Evolutionary conservation across 2,797 vertebrate species (phyloP), one percentile per base, ranked within the genome.

Genomic region (Pempheris klunzingeri): DNA sequence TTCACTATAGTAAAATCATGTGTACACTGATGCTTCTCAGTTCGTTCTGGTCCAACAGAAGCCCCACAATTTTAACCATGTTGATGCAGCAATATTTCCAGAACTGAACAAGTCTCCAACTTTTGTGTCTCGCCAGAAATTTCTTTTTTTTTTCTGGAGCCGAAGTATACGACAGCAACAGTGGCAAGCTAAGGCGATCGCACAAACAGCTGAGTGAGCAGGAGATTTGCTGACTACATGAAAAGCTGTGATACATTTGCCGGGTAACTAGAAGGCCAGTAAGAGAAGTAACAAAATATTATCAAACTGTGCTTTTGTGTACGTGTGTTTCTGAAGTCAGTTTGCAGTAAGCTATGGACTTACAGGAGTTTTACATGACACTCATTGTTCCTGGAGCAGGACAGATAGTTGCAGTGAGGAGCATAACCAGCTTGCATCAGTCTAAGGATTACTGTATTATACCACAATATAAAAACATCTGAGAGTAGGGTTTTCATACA

Each of bases 401-500:
- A 60, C 64, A 58, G 47, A 66, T 34, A 60, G 67, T 79, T 75
- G 74, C 30, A 66, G 54, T 72, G 57, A 83, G 36, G 20, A 77
- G 80, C 62, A 75, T 74, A 85, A 62, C 74, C 84, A 85, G 55
- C 50, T 87, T 88, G 71, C 41, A 70, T 79, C 68, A 79, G 36
- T 87, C 58, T 80, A 87, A 83, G 52, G 50, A 76, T 91, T 92
- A 90, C 52, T 79, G 77, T 84, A 74, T 86, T 88, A 88, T 87
- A 90, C 77, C 82, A 86, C 82, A 83, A 88, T 80, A 80, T 87
- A 90, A 92, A 92, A 89, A 84, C 39, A 68, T 79, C 74, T 74
- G 75, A 79, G 77, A 90, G 82, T 55, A 70, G 53, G 49, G 54
- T 50, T 85, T 87, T 87, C 71, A 89, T 87, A 87, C 80, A 87